Base-by-base conservation (phyloP, 2,888 invertebrate genomes). In the Asteroscopus sphinx region DNA sequence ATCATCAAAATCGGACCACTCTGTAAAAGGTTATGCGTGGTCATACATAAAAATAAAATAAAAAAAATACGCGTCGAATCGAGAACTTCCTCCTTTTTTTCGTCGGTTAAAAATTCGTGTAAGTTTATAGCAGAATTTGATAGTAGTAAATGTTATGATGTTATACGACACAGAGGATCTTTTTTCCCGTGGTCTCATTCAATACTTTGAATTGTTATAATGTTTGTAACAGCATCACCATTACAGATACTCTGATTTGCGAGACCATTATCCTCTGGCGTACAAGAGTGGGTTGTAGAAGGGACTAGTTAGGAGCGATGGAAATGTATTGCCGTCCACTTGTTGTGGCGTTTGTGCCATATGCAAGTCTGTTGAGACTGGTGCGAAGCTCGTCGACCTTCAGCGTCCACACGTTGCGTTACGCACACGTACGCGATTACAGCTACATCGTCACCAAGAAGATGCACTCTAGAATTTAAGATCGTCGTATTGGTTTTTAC, bases 281-380 rank as follows among this genome's bases (percentile, higher is more conserved):
- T 78, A 72, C 75, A 75, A 77, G 79, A 81, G 77, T 85, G 82
- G 70, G 75, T 82, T 70, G 71, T 67, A 73, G 72, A 82, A 77
- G 81, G 90, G 94, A 82, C 96, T 96, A 94, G 99, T 99, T 94
- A 94, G 92, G 94, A 94, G 91, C 99, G 98, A 95, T 99, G 99
- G 93, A 99, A 98, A 95, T 99, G 99, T 82, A 99, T 98, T 93
- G 99, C 99, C 91, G 98, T 98, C 99, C 99, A 99, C 95, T 99
- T 99, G 95, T 97, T 98, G 94, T 99, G 99, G 88, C 98, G 97
- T 94, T 98, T 98, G 94, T 99, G 99, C 99, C 99, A 99, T 73
- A 99, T 98, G 75, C 99, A 97, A 69, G 99, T 99, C 94, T 99
- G 99, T 93, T 99, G 99, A 73, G 98, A 98, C 91, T 99, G 99